phyloP scores from a whole-genome alignment of 1,140 invertebrate genomes.

The Propsilocerus akamusi region DNA sequence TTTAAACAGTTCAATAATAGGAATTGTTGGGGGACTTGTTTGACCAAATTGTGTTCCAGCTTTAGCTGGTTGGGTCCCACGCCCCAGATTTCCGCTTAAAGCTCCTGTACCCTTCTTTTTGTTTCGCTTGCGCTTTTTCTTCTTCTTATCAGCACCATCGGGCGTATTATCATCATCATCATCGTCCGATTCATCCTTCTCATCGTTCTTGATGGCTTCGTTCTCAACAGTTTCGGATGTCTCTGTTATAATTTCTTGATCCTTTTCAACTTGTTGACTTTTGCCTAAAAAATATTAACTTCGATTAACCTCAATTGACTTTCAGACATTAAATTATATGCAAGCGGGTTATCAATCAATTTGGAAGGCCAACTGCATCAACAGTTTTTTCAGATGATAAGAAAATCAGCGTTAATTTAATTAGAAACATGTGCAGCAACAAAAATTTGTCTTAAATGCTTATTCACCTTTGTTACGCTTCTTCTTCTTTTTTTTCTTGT shows the following conservation, averaged over 20 bases:
- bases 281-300: not conserved
- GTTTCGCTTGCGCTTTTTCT: slow-evolving; percentile 39
- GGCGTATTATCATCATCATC: slow-evolving; percentile 18
- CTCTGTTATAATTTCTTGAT: not conserved
- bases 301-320: slow-evolving; percentile 1
- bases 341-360: slow-evolving; percentile 5
- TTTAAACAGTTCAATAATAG: slow-evolving; percentile 68
- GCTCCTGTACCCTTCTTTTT: slow-evolving; percentile 22
- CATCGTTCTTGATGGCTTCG: slow-evolving; percentile 17
- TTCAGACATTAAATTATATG: not conserved
- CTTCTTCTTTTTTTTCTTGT: slow-evolving; percentile 54
- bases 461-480: slow-evolving; percentile 46
- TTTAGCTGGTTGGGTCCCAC: slow-evolving; percentile 23
- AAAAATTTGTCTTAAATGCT: not conserved
- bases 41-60: slow-evolving; percentile 30
- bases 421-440: not conserved
- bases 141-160: slow-evolving; percentile 34
- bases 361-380: no score
- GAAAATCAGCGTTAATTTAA: slow-evolving; percentile 2
- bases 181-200: slow-evolving; percentile 15
- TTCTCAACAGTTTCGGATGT: slow-evolving; percentile 5
- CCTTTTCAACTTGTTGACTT: slow-evolving; percentile 2
- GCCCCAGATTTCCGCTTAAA: slow-evolving; percentile 12
- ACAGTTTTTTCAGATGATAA: slow-evolving; percentile 5
- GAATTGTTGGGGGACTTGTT: slow-evolving; percentile 70